Percentiles rank a stretch among this genome's conserved stretches.
Conservation (phyloP, 2,113 vertebrate genomes). For the Taurulus bubalis region DNA sequence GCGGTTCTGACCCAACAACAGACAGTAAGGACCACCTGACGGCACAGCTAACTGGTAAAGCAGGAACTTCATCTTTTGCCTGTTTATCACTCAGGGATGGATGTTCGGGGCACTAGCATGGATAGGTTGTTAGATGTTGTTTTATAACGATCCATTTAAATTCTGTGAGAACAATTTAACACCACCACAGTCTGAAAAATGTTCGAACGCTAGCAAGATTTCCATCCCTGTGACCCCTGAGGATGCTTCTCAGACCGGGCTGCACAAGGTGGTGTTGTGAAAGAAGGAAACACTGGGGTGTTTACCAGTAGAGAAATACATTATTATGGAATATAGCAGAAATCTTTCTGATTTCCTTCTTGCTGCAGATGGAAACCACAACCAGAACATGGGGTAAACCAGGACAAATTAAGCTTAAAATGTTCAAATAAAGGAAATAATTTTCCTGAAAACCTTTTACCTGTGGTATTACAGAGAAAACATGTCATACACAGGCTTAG, state of each 20-base stretch:
- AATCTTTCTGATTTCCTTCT: not conserved
- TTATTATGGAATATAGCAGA: not conserved
- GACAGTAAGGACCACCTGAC: not conserved
- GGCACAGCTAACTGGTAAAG: constrained; percentile 36
- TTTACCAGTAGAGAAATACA: constrained; percentile 13
- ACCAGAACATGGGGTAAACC: not conserved
- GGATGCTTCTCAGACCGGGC: constrained; percentile 30
- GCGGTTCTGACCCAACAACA: not conserved
- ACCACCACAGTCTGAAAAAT: constrained; percentile 33
- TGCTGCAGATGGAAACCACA: not conserved
- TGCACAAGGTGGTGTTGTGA: constrained; percentile 12
- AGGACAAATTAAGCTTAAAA: not conserved
- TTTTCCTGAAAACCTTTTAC: constrained; percentile 1
- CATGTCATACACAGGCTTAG: constrained; percentile 34
- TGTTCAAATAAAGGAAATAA: not conserved
- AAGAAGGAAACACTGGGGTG: constrained; percentile 1
- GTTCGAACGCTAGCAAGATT: constrained; percentile 41
- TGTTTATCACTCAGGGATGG: constrained; percentile 70
- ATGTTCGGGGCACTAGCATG: constrained; percentile 55
- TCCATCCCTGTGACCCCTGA: constrained; percentile 65
- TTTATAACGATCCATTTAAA: constrained; percentile 33
- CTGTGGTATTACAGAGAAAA: not conserved
- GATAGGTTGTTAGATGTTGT: constrained; percentile 39
- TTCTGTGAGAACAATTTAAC: constrained; percentile 30
- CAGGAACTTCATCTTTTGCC: constrained; percentile 48